Base-by-base conservation (phyloP, 1,140 invertebrate genomes). In the Thalassaphorura encarpata region DNA sequence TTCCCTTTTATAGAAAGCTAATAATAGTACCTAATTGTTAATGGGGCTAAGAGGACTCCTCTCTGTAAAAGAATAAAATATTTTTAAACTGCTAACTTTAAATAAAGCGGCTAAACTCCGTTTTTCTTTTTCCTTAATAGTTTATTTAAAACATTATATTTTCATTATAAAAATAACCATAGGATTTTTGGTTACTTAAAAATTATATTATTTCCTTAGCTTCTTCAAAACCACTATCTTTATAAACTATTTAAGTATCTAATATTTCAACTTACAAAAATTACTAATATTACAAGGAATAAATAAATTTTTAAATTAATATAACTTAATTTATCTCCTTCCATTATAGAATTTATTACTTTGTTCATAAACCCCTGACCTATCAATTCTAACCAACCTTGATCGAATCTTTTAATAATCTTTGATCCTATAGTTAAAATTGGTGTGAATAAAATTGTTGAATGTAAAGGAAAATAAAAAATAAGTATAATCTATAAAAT, bases 181-280 rank as follows among this genome's bases (percentile, higher is more conserved):
- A 43, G 21, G 26, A 11, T 19, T n/a, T 43, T 6, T 15, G 18
- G 6, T 15, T 21, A 11, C 6, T 15, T 6, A 15, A 15, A 11
- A 26, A 62, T 24, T 13, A n/a, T 16, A n/a, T 5, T 58, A 26
- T 31, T 58, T 40, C 70, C 71, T 66, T 72, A 76, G 77, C 72
- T 77, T 75, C 74, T 78, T 78, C 76, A 79, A 72, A 75, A 72
- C 76, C 69, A 74, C 66, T 67, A 75, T 77, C 74, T 78, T 69
- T 64, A 70, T 78, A 78, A 78, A 77, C 76, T 77, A 79, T 72
- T 71, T 75, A 71, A 75, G 69, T 72, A 68, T 63, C 66, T 3
- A 41, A 66, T 41, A 71, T 72, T 68, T 73, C 70, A 74, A 68
- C 69, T 72, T 72, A 67, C 71, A 69, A 67, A 67, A 70, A 72